Evolutionary conservation across 2,797 vertebrate species (phyloP).

Genomic region (Silurus lanzhouensis): DNA sequence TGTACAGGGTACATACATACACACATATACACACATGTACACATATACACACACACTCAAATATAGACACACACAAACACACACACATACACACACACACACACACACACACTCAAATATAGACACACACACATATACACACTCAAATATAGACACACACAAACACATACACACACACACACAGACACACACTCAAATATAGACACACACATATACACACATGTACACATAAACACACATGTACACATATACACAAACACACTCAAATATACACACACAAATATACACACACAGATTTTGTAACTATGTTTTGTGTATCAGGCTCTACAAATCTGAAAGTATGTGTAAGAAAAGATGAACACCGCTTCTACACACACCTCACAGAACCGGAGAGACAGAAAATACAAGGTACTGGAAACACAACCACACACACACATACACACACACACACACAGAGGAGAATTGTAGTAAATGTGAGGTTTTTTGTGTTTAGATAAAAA

Average conservation of each 20-base stretch:
- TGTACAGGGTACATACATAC: conserved; percentile 39
- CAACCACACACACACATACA: background rate
- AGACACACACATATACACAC: too few relatives aligned
- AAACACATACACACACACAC: background rate
- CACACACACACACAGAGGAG: background rate
- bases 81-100: background rate
- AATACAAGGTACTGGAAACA: background rate
- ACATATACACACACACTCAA: background rate
- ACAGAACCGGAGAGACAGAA: conserved; percentile 67
- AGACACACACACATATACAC: too few relatives aligned
- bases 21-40: conserved; percentile 1
- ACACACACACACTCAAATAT: background rate
- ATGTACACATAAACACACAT: background rate
- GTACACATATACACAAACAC: conserved; percentile 15
- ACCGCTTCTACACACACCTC: conserved; percentile 86
- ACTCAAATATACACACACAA: background rate
- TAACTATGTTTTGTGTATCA: conserved; percentile 55
- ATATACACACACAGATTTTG: background rate
- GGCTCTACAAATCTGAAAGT: conserved; percentile 82
- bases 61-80: background rate
- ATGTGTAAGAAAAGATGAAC: conserved; percentile 84
- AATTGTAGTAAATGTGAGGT: too few relatives aligned
- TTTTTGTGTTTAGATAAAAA: conserved; percentile 5
- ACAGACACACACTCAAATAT: too few relatives aligned
- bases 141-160: too few relatives aligned